Base-by-base conservation (phyloP, 2,888 invertebrate genomes). In the Caenorhabditis sp. region DNA sequence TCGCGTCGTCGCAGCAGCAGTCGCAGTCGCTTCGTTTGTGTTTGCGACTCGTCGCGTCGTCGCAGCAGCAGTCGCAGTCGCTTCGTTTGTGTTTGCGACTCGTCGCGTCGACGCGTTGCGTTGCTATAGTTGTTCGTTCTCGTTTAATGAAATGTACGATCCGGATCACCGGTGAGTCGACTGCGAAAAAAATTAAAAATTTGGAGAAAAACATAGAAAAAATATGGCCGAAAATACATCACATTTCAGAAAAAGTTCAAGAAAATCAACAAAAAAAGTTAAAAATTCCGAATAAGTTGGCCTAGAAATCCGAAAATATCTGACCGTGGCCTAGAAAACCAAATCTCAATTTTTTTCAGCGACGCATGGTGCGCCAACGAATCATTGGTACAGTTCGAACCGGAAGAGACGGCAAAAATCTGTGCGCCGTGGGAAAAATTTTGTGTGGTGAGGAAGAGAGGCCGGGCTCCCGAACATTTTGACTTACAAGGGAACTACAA, bases 301-400 rank as follows among this genome's bases (percentile, higher is more conserved):
- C 21, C 51, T 51, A 10, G 51, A 51, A 51, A 19, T 51, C n/a
- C 51, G 5, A 36, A 36, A 36, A 12, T 36, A 36, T 5, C 36
- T 12, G 36, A 5, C 6, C 36, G 6, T 43, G 2, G 43, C 14
- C 17, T 17, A 14, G 43, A n/a, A 55, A 23, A 26, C 23, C 5
- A 27, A 8, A 23, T 19, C 19, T 6, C n/a, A 58, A 58, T n/a
- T n/a, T 3, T 36, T 69, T 79, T 61, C 54, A 81, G 79, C 65
- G 84, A 85, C 68, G 82, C 79, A 1, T 85, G 85, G 85, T 85
- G 85, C 69, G 82, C 85, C 4, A 85, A 85, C 62, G 84, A 81
- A 61, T 84, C 82, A 6, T 66, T 82, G 24, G 75, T 82, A 21
- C 72, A 79, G 21, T 82, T 70, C 62, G 82, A 80, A 14, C 66